Conservation (phyloP, 2,888 invertebrate genomes). For the Clunio marinus region DNA sequence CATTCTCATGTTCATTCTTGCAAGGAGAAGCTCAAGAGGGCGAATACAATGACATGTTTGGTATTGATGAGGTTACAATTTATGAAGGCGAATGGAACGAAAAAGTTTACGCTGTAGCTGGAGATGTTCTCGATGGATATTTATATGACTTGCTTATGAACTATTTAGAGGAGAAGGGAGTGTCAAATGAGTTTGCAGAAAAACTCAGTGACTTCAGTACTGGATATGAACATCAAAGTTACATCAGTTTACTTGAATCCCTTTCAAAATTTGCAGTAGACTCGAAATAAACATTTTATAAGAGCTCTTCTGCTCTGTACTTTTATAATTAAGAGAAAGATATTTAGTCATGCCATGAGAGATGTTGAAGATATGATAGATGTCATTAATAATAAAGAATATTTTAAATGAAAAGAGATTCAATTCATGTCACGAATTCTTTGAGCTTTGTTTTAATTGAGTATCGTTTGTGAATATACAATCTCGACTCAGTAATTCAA, state of each 20-base stretch:
- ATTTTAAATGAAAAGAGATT: no score
- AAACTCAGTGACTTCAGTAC: constrained; percentile 86
- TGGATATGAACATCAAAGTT: constrained; percentile 86
- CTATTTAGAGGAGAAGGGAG: constrained; percentile 90
- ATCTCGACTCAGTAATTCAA: no score
- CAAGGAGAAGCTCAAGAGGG: constrained; percentile 63
- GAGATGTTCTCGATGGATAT: constrained; percentile 94
- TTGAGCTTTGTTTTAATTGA: no score
- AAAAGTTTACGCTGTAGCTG: constrained; percentile 83
- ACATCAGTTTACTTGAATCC: constrained; percentile 81
- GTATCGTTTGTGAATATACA: no score
- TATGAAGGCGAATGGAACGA: constrained; percentile 85
- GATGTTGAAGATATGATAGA: no score
- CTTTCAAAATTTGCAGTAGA: constrained; percentile 77
- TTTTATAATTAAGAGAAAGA: no score
- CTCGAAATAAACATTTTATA: no score
- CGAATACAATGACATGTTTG: constrained; percentile 80
- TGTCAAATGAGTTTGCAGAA: constrained; percentile 88
- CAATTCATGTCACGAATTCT: no score
- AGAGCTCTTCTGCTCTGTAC: no score
- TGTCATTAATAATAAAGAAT: no score
- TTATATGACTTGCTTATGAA: constrained; percentile 93
- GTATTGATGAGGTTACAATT: constrained; percentile 89
- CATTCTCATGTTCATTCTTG: constrained; percentile 80
- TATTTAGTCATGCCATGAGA: no score